Evolutionary conservation across 1,140 invertebrate genomes (phyloP), one percentile per base, ranked within the genome.

Genomic region (Leptopilina boulardi): DNA sequence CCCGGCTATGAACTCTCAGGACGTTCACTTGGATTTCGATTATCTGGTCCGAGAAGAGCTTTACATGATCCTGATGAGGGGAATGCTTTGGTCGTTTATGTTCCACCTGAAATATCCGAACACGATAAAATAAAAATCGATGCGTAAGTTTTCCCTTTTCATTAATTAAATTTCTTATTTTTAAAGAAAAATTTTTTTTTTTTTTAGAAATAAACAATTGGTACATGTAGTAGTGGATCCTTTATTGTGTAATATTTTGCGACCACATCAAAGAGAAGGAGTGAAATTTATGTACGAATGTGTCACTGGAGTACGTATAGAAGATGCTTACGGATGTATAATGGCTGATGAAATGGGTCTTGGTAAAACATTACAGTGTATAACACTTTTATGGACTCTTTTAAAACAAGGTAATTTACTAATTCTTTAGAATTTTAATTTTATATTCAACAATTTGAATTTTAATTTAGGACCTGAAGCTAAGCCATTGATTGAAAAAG

Each of bases 231-330:
- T 91, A 8, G 97, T 99, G 1, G 98, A 99, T 93, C 98, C 98
- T 8, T 83, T 97, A 0, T 91, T 99, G 15, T 95, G 95, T 38
- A 96, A 97, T 86, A 95, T 99, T 71, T 92, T 99, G 5, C 92
- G 98, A 73, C 99, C 99, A 18, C 99, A 99, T 95, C 99, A 99
- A 91, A 93, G 99, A 76, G 99, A 99, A 89, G 99, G 99, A 34
- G 99, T 99, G 0, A 98, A 98, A 87, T 99, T 99, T 89, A 99
- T 99, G 98, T 99, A 99, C 89, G 98, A 99, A 88, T 99, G 99
- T 93, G 98, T 99, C 1, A 99, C 97, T 41, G 99, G 99, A 15
- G 91, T 93, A 77, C 94, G 97, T 85, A 99, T 99, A 79, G 95
- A 96, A 78, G 92, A 94, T 82, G 96, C 95, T 77, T 96, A 94